Base-by-base conservation (phyloP, 1,140 invertebrate genomes). In the Phymorhynchus buccinoides region DNA sequence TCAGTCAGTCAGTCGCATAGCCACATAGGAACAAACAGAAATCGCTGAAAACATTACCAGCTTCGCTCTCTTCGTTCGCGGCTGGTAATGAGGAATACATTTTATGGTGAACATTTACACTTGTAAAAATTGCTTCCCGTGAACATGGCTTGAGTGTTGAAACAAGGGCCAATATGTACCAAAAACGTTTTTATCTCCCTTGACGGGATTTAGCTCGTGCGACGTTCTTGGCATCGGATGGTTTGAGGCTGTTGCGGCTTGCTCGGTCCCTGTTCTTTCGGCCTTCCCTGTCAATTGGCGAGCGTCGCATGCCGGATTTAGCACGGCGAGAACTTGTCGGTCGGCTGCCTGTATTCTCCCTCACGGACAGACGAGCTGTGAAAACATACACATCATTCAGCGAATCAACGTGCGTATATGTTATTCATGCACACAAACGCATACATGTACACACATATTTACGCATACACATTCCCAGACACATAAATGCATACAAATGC, bases 251-350 rank as follows among this genome's bases (percentile, higher is more conserved):
- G 37, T 41, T 41, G 9, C 73, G 73, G 37, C 27, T 18, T 22
- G 37, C 37, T 9, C 42, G 37, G 27, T 35, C 73, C 37, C 42
- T 75, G 73, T 39, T 41, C 73, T 75, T 75, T 7, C 73, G 73
- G 37, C 37, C 73, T 12, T 41, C 35, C 27, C 35, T 41, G 14
- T 75, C 73, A 37, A 16, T 39, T 4, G 73, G 73, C 7, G 73
- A 75, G 37, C 73, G 73, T n/a, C 73, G 73, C 73, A 37, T 75
- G 73, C 42, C 18, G 37, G 73, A 75, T 27, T 75, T 75, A 37
- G 37, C 73, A 3, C 73, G 73, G 3, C 73, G 32, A 27, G 32
- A 37, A 37, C 73, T 75, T 14, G 32, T 16, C 18, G 73, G 73
- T 0, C 73, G 73, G 9, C 73, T 37, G 73, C 27, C 37, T 3